phyloP scores from a whole-genome alignment of 2,113 vertebrate genomes.

The Candoia aspera region DNA sequence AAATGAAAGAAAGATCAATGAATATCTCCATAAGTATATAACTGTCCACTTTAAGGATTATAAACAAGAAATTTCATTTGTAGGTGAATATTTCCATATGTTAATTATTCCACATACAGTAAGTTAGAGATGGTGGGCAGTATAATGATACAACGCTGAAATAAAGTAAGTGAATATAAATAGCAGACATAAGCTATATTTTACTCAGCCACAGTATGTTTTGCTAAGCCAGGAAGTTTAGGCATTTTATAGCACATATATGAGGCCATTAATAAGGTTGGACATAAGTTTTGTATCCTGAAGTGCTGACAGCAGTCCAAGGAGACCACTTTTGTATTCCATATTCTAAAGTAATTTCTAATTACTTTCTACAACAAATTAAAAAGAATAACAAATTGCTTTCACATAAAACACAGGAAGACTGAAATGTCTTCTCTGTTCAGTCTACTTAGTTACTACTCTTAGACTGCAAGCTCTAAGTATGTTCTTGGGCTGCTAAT shows the following conservation, averaged over 20 bases:
- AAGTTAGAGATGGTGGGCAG: background rate
- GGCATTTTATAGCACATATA: slow-evolving; percentile 9
- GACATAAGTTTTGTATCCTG: slow-evolving; percentile 24
- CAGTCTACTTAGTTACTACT: slow-evolving; percentile 20
- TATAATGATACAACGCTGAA: background rate
- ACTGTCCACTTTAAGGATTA: slow-evolving; percentile 9
- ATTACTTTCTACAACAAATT: slow-evolving; percentile 18
- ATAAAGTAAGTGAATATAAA: slow-evolving; percentile 28
- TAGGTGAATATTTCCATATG: slow-evolving; percentile 15
- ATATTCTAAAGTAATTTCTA: slow-evolving; percentile 47
- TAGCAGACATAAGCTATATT: background rate
- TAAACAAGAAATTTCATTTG: background rate
- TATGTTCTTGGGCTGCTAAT: slow-evolving; percentile 6
- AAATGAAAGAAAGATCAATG: slow-evolving; percentile 11
- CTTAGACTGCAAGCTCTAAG: slow-evolving; percentile 7
- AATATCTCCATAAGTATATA: background rate
- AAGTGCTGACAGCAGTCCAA: slow-evolving; percentile 27
- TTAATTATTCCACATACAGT: slow-evolving; percentile 28
- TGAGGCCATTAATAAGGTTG: slow-evolving; percentile 9
- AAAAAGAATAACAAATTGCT: slow-evolving; percentile 31
- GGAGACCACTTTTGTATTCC: slow-evolving; percentile 33
- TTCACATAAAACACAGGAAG: slow-evolving; percentile 23
- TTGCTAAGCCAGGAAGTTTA: slow-evolving; percentile 30
- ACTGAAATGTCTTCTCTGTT: slow-evolving; percentile 40
- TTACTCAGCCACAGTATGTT: slow-evolving; percentile 9